Base-by-base conservation (phyloP, 2,888 invertebrate species). In the Melanchra persicariae region DNA sequence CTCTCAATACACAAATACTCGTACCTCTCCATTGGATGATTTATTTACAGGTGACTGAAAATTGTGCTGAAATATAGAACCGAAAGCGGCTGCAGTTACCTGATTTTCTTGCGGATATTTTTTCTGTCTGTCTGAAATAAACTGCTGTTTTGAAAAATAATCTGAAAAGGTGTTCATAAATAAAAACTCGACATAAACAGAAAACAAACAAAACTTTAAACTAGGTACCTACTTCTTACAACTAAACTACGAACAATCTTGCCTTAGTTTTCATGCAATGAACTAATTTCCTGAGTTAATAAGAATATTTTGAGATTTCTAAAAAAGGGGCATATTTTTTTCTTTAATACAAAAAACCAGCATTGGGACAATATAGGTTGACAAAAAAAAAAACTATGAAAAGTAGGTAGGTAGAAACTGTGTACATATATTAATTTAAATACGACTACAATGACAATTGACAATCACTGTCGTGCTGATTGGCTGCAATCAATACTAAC, bases 391-490 rank as follows among this genome's bases (percentile, higher is more conserved):
- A 37, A 37, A 37, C 37, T 37, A 9, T 49, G 51, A 24, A 26
- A 9, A 37, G 15, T n/a, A n/a, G n/a, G n/a, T n/a, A n/a, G n/a
- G n/a, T n/a, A n/a, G n/a, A n/a, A n/a, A n/a, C n/a, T n/a, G n/a
- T n/a, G n/a, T n/a, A n/a, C n/a, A n/a, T n/a, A n/a, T n/a, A 55
- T 55, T 49, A 22, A 22, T 63, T 63, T 63, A 26, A 40, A 63
- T 55, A 15, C 9, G 10, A n/a, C 26, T 30, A 30, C 63, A 40
- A 40, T 40, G 19, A 15, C 45, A 34, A 30, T 51, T 63, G 49
- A 49, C 26, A 34, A 49, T 49, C 40, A 45, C 8, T 10, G 34
- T 10, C 37, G 3, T 8, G 26, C 22, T 63, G n/a, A 63, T 64
- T 54, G n/a, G 17, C 30, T 54, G 24, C 45, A 68, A 55, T 69